phyloP scores from a whole-genome alignment of 1,140 invertebrate species.

The Trialeurodes vaporariorum region DNA sequence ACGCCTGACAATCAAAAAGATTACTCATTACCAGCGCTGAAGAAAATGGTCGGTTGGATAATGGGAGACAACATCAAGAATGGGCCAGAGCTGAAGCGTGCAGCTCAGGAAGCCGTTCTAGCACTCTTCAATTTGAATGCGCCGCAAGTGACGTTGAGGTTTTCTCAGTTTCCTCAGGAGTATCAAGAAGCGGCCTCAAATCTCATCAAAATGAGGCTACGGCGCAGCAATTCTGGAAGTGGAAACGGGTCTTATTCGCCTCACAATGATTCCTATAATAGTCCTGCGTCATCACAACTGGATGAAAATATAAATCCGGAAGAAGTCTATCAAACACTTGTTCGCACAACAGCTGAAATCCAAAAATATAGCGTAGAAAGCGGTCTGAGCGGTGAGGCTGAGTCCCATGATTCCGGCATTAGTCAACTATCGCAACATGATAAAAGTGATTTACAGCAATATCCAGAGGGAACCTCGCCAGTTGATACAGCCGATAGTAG shows the following conservation, averaged over 20 bases:
- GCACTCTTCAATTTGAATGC: slow-evolving; percentile 83
- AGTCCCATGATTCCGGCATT: slow-evolving; percentile 80
- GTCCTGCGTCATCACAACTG: neutral
- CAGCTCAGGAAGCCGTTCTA: slow-evolving; percentile 65
- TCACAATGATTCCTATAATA: neutral
- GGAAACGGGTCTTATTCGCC: slow-evolving; percentile 16
- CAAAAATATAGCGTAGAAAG: slow-evolving; percentile 66
- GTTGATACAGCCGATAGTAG: neutral
- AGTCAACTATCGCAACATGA: slow-evolving; percentile 62
- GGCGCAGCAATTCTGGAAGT: slow-evolving; percentile 45
- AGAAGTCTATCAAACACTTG: slow-evolving; percentile 75
- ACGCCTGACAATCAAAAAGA: slow-evolving; percentile 35
- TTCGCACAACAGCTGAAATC: slow-evolving; percentile 86
- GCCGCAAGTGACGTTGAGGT: slow-evolving; percentile 68
- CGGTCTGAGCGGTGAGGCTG: slow-evolving; percentile 35
- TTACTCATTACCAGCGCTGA: slow-evolving; percentile 45
- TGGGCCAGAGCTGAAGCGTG: slow-evolving; percentile 60
- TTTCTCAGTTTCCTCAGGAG: slow-evolving; percentile 68
- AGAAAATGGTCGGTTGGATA: slow-evolving; percentile 42
- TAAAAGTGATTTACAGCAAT: slow-evolving; percentile 32
- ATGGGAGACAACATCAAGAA: slow-evolving; percentile 48
- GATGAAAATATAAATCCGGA: slow-evolving; percentile 61
- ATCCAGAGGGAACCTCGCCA: neutral
- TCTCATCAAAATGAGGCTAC: slow-evolving; percentile 71
- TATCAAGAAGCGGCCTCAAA: slow-evolving; percentile 68